Evolutionary conservation across 1,140 invertebrate species (phyloP).

Genomic region (Thaumetopoea pityocampa): DNA sequence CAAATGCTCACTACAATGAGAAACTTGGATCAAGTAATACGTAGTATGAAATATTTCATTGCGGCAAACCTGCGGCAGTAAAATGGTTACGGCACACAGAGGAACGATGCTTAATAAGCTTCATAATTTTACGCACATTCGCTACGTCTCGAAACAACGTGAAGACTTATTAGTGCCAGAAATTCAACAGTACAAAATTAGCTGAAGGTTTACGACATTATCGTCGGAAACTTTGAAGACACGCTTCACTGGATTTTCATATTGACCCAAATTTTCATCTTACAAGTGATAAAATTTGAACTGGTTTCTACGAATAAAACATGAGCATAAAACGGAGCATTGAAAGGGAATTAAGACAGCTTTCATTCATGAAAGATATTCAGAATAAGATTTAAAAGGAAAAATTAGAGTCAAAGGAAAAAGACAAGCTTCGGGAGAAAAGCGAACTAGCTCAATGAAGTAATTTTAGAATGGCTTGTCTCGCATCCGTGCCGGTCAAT

Average conservation of each 20-base stretch:
- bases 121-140: slow-evolving; percentile 59
- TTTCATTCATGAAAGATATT: background rate
- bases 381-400: background rate
- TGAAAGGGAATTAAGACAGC: background rate
- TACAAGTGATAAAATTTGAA: background rate
- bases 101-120: slow-evolving; percentile 63
- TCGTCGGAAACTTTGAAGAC: background rate
- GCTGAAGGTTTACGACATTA: slow-evolving; percentile 25
- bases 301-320: no score
- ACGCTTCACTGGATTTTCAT: slow-evolving; percentile 8
- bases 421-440: slow-evolving; percentile 1
- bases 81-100: slow-evolving; percentile 48
- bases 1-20: slow-evolving; percentile 36
- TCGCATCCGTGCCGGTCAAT: slow-evolving; percentile 20
- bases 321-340: background rate
- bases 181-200: slow-evolving; percentile 31
- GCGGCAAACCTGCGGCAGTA: no score
- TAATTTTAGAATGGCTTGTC: slow-evolving; percentile 2
- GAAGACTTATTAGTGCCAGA: slow-evolving; percentile 43
- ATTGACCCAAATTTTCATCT: slow-evolving; percentile 1
- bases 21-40: slow-evolving; percentile 19
- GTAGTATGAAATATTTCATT: slow-evolving; percentile 34
- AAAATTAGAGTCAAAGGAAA: slow-evolving; percentile 1
- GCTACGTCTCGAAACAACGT: slow-evolving; percentile 28
- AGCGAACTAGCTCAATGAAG: slow-evolving; percentile 5